Percentiles rank a stretch among this genome's conserved stretches.
Evolutionary conservation across 2,797 vertebrate genomes (phyloP).

Genomic region (Paratrypauchen microcephalus): DNA sequence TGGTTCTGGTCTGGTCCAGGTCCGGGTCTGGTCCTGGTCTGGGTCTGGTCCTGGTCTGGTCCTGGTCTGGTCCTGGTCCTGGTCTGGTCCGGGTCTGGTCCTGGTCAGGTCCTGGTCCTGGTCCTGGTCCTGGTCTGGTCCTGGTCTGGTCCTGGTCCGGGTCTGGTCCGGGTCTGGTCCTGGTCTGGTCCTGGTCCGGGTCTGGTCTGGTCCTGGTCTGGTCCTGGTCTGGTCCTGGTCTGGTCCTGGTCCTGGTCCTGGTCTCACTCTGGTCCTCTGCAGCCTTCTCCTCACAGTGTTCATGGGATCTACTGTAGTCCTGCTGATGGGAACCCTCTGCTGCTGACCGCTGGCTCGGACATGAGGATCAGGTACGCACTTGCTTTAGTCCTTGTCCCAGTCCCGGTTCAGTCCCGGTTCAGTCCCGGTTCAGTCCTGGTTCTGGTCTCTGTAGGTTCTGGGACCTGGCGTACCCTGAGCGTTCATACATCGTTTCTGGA

Average conservation of each 20-base stretch:
- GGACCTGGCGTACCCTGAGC: conserved; percentile 95
- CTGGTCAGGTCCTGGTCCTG: background rate
- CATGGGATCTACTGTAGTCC: conserved; percentile 97
- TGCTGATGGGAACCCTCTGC: conserved; percentile 95
- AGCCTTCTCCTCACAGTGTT: conserved; percentile 94
- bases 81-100: background rate
- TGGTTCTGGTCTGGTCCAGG: too few species aligned
- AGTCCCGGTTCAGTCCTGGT: background rate
- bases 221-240: background rate
- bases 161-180: too few species aligned
- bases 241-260: too few species aligned
- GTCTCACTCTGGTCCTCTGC: background rate
- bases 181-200: too few species aligned
- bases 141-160: too few species aligned
- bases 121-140: background rate
- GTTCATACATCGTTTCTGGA: conserved; percentile 93
- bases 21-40: background rate
- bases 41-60: too few species aligned
- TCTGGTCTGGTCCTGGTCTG: background rate
- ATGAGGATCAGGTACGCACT: conserved; percentile 98
- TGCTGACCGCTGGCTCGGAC: conserved; percentile 95
- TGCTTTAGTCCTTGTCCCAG: background rate
- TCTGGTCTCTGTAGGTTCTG: conserved; percentile 83
- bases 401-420: background rate
- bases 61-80: too few species aligned